Evolutionary conservation across 2,113 vertebrate genomes (phyloP).

Genomic region (Cacatua alba): DNA sequence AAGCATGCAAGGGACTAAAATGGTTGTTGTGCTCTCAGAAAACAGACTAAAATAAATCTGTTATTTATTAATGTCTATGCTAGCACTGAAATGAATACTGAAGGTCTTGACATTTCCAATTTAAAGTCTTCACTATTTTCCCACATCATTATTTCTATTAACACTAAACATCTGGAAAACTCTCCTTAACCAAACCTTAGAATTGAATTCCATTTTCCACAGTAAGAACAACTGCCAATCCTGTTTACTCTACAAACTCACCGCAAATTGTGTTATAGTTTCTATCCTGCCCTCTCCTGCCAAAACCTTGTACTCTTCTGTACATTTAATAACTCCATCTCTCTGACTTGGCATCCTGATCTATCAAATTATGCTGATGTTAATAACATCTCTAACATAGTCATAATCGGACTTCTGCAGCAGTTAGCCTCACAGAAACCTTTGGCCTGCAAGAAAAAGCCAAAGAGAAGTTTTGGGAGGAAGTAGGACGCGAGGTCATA

Average conservation of each 20-base stretch:
- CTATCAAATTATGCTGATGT: background rate
- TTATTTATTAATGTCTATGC: constrained; percentile 7
- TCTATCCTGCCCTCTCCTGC: background rate
- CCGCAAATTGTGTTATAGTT: background rate
- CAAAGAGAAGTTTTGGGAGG: background rate
- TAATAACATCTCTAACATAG: background rate
- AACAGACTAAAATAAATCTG: background rate
- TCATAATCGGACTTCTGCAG: background rate
- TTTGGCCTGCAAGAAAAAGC: background rate
- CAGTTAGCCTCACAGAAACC: background rate
- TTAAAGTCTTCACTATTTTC: background rate
- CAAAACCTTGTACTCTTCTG: background rate
- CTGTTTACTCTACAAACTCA: background rate
- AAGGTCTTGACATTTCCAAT: constrained; percentile 19
- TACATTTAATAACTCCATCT: background rate
- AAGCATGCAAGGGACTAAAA: background rate
- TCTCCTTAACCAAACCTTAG: background rate
- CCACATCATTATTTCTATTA: constrained; percentile 39
- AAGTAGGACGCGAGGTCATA: background rate
- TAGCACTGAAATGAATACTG: background rate
- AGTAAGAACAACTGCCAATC: background rate
- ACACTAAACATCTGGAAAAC: constrained; percentile 11
- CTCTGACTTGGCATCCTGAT: background rate
- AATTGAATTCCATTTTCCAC: background rate
- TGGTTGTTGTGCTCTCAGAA: background rate